A percentile compares a stretch with the other conserved stretches of the same genome.
phyloP scores from a whole-genome alignment of 2,797 vertebrate species.

The Arctocebus calabarensis region DNA sequence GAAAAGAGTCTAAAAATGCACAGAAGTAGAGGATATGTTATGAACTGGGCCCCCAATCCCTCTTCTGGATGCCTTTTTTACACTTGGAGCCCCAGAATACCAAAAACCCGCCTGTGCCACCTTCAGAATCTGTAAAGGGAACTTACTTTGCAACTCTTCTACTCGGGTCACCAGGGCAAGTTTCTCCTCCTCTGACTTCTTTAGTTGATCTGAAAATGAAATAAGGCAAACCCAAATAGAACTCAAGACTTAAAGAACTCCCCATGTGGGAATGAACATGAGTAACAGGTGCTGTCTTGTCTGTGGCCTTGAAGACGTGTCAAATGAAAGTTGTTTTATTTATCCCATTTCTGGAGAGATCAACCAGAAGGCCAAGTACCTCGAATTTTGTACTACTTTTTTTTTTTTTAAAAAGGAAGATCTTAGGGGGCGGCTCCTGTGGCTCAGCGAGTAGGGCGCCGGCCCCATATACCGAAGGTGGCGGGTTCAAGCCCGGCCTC shows the following conservation, averaged over 20 bases:
- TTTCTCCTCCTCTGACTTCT: constrained; percentile 85
- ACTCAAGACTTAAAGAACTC: background rate
- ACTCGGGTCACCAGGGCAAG: constrained; percentile 76
- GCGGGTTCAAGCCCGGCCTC: too few relatives aligned
- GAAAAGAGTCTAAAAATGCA: background rate
- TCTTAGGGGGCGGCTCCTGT: too few relatives aligned
- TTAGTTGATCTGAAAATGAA: constrained; percentile 85
- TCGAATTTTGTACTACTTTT: background rate
- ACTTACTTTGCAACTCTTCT: constrained; percentile 86
- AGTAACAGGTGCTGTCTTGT: background rate
- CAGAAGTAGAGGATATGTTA: background rate
- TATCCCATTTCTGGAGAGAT: background rate
- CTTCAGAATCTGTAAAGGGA: background rate
- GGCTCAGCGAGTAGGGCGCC: too few relatives aligned
- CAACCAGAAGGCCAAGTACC: background rate
- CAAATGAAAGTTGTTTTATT: background rate
- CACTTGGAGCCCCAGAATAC: background rate
- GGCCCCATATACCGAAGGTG: too few relatives aligned
- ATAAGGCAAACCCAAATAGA: constrained; percentile 15
- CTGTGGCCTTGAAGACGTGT: background rate
- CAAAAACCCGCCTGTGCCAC: background rate
- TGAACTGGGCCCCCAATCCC: background rate
- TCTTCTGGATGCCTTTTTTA: background rate
- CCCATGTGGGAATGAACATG: background rate
- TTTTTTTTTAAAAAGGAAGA: too few relatives aligned